These are phyloP conservation scores for Chloroceryle amazona DNA, from an alignment of 2,797 vertebrate species.

Conservation along the genomic window DNA sequence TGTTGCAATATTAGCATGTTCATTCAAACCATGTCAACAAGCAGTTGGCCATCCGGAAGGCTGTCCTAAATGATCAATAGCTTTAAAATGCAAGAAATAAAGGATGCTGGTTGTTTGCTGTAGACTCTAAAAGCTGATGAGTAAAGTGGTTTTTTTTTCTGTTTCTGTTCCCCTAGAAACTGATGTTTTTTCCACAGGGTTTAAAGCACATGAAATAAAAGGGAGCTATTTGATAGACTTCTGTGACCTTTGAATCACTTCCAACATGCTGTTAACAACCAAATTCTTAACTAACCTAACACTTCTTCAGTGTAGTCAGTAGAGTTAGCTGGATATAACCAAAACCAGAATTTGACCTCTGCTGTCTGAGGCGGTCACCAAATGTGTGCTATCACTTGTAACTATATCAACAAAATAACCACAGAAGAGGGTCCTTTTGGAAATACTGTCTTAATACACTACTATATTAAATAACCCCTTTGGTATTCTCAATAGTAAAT, in stretches of 20 bases:
- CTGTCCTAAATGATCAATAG: not conserved
- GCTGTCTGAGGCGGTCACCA: not conserved
- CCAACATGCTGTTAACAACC: conserved; percentile 47
- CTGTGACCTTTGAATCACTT: conserved; percentile 52
- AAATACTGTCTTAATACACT: conserved; percentile 1
- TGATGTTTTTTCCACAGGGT: conserved; percentile 14
- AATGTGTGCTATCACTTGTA: conserved; percentile 41
- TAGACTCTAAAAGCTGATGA: conserved; percentile 10
- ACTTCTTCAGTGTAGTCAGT: not conserved
- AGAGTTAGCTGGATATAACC: not conserved
- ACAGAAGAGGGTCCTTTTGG: not conserved
- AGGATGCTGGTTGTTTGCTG: conserved; percentile 3
- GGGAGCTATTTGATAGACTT: conserved; percentile 37
- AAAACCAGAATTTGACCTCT: conserved; percentile 17
- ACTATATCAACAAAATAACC: conserved; percentile 47
- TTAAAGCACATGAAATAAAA: conserved; percentile 49
- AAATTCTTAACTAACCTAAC: conserved; percentile 46
- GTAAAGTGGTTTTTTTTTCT: conserved; percentile 13
- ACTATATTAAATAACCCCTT: conserved; percentile 50
- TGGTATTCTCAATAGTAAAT: conserved; percentile 59
- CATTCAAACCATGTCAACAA: not conserved
- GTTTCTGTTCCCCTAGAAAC: conserved; percentile 60
- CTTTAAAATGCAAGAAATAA: conserved; percentile 15
- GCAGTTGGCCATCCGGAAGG: not conserved
- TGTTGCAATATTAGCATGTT: not conserved